phyloP scores from a whole-genome alignment of 2,113 vertebrate genomes.

The Rhabdomys dilectus region DNA sequence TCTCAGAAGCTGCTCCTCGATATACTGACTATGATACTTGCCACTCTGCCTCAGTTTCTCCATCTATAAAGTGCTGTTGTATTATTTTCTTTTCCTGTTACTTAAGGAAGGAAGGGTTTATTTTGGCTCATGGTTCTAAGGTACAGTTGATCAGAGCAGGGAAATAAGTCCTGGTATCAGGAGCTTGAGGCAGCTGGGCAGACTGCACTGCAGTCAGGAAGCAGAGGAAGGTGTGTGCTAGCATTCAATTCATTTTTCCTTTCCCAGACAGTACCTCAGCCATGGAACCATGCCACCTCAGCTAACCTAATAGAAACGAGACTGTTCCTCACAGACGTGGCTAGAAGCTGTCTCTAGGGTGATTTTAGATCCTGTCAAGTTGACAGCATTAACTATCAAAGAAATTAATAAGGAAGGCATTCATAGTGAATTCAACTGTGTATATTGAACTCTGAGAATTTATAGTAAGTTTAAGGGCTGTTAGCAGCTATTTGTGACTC shows the following conservation, averaged over 20 bases:
- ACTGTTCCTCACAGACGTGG: not conserved
- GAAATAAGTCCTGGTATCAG: not conserved
- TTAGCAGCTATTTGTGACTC: constrained; percentile 41
- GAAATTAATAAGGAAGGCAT: not conserved
- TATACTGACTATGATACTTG: not conserved
- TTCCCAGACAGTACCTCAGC: not conserved
- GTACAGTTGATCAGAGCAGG: not conserved
- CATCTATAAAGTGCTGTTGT: not conserved
- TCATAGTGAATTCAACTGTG: constrained; percentile 44
- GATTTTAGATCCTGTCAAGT: not conserved
- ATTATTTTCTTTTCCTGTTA: not conserved
- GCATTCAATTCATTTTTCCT: not conserved
- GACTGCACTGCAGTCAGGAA: not conserved
- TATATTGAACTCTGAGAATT: not conserved
- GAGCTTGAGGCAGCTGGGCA: not conserved
- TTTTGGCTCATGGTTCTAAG: not conserved
- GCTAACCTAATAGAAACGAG: not conserved
- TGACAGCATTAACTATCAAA: not conserved
- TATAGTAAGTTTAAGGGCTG: constrained; percentile 15
- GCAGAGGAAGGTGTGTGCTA: not conserved
- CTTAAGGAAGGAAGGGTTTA: not conserved
- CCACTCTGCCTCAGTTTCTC: not conserved
- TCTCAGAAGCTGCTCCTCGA: not conserved
- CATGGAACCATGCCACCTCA: not conserved
- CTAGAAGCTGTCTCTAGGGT: not conserved